Conservation (phyloP, 2,113 vertebrate genomes). For the Ellobius talpinus region DNA sequence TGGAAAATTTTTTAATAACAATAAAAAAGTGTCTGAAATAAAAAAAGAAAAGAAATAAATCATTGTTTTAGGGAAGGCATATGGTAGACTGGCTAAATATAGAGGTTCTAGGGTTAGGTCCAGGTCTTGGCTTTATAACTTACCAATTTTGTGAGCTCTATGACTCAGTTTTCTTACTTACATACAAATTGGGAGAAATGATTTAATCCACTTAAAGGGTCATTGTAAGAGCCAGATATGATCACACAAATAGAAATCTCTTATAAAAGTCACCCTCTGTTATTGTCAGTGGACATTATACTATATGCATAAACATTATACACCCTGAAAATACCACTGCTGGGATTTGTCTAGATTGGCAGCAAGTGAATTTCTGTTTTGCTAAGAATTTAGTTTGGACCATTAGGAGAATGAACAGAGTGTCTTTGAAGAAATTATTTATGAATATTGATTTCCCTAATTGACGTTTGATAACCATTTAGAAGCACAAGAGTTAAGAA, state of each 20-base stretch:
- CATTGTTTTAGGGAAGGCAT: not conserved
- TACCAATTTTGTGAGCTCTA: not conserved
- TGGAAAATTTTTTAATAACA: too few species aligned
- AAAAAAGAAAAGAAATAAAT: too few species aligned
- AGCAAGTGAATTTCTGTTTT: not conserved
- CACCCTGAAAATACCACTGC: not conserved
- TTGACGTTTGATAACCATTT: conserved; percentile 52
- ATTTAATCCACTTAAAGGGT: not conserved
- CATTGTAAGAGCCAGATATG: not conserved
- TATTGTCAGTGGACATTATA: not conserved
- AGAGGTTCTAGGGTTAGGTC: not conserved
- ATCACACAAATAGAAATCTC: not conserved
- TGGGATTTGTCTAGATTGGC: not conserved
- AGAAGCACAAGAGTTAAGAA: conserved; percentile 41
- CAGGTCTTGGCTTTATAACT: not conserved
- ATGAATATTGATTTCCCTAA: conserved; percentile 42
- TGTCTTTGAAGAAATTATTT: conserved; percentile 53
- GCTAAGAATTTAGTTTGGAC: conserved; percentile 44
- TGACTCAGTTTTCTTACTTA: conserved; percentile 16
- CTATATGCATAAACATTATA: not conserved
- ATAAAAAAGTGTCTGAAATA: too few species aligned
- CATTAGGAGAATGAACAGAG: conserved; percentile 8
- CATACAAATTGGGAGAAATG: not conserved
- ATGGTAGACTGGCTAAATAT: not conserved
- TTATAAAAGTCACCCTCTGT: not conserved